Percentiles rank a stretch among this genome's conserved stretches.
These are phyloP conservation scores for Acipenser transmontanus DNA, from an alignment of 2,797 vertebrate species.

Conservation along the genomic window DNA sequence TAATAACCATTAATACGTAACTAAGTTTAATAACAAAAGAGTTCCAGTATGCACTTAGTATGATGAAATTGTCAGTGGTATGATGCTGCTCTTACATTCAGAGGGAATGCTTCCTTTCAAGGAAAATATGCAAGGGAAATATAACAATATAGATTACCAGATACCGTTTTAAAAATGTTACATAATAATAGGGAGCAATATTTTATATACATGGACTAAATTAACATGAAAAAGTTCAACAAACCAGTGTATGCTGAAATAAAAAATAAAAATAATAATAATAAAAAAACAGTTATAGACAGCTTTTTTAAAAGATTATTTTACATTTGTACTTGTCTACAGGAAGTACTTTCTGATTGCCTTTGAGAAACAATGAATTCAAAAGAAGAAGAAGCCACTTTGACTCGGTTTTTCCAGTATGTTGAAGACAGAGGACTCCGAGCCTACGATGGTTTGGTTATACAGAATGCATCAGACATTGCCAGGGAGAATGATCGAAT, in stretches of 20 bases:
- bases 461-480: conserved; percentile 84
- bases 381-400: conserved; percentile 81
- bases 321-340: conserved; percentile 26
- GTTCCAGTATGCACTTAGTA: conserved; percentile 23
- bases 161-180: no score
- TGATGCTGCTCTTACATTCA: conserved; percentile 40
- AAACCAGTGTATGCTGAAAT: no score
- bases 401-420: conserved; percentile 87
- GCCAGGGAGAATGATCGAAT: conserved; percentile 79
- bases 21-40: conserved; percentile 5
- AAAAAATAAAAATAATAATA: no score
- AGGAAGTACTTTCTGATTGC: conserved; percentile 72
- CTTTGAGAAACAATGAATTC: conserved; percentile 87
- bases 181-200: no score
- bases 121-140: background rate
- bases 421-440: conserved; percentile 95
- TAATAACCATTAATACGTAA: background rate
- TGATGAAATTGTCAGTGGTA: conserved; percentile 29
- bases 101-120: conserved; percentile 2
- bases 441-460: conserved; percentile 84
- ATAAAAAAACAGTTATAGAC: no score
- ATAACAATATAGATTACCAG: no score
- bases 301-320: no score
- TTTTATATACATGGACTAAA: no score
- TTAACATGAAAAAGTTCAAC: no score